Base-by-base conservation (phyloP, 2,113 vertebrate species). In the Etia nguti region DNA sequence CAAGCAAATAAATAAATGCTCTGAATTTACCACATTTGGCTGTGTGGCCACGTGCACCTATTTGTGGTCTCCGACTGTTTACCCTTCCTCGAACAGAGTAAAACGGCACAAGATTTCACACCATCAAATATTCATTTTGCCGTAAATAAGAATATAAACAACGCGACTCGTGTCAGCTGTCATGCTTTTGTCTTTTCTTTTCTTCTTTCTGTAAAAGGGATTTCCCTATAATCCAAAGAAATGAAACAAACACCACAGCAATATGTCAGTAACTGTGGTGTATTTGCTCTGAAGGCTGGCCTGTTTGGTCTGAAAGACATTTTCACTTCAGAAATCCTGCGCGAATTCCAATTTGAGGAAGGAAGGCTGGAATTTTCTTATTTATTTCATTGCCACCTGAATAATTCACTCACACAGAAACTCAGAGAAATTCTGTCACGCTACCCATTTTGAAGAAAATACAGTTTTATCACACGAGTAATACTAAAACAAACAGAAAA, bases 401-500 rank as follows among this genome's bases (percentile, higher is more conserved):
- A 77, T 50, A 50, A 50, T 31, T 77, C 16, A 20, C 24, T 20
- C 43, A 12, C 24, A 20, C 10, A 50, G 24, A 77, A 29, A 31
- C 70, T 31, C 24, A 5, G 20, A 12, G 18, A n/a, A n/a, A 52
- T 9, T 77, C 46, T 0, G 0, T n/a, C 46, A 52, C 4, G 4
- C 16, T n/a, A 10, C 43, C 43, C 9, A 16, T 20, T 20, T 75
- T 48, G 24, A 48, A 26, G 6, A 29, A 8, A 26, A 75, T 50
- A 7, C 1, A 50, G 43, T 50, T 75, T 11, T 10, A 75, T 75
- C 43, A 31, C 10, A 31, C 1, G 36, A 38, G 20, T 38, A 46
- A 75, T 29, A 48, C 10, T 20, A 20, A 75, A 50, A 7, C 24
- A 31, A 46, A 75, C 70, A 75, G n/a, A 8, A 50, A 29, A 1